Base-by-base conservation (phyloP, 1,140 invertebrate genomes). In the Brachionus plicatilis region DNA sequence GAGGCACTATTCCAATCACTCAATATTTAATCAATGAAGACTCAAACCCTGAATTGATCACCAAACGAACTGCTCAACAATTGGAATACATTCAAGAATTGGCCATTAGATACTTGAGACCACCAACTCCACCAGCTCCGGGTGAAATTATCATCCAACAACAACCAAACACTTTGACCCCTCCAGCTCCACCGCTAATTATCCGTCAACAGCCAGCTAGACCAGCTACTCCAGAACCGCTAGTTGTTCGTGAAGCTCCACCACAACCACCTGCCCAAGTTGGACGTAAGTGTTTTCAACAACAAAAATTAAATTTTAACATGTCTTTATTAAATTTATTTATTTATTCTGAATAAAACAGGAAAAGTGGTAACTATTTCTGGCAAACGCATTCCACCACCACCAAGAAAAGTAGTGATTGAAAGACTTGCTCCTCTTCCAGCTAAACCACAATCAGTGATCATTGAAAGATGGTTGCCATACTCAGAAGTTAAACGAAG, bases 341-440 rank as follows among this genome's bases (percentile, higher is more conserved):
- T 7, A 3, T 37, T 37, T 37, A 7, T 6, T 37, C 6, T 37
- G 33, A 37, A 7, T 68, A 29, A 29, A 29, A 29, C 29, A 68
- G 65, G 53, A 37, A 83, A 83, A 47, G 80, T 83, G 2, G 65
- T 83, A 12, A 83, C 80, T 12, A 83, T 66, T 27, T 68, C 53
- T 41, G 53, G 53, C 27, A 65, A 65, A 70, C 37, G 53, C 29
- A 66, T 83, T 5, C 83, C 83, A 76, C 83, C 83, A 47, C 70
- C 83, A 76, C 83, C 83, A 76, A 41, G 83, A 56, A 53, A 65
- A 84, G 68, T 84, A 43, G 50, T 84, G n/a, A 78, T 84, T 76
- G 83, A 84, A 68, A 66, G 83, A 53, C 65, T 84, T n/a, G 65
- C 83, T 66, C 43, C 68, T 24, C 70, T 84, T 17, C 83, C 83